phyloP scores from a whole-genome alignment of 2,113 vertebrate species.

The Arenaria interpres region DNA sequence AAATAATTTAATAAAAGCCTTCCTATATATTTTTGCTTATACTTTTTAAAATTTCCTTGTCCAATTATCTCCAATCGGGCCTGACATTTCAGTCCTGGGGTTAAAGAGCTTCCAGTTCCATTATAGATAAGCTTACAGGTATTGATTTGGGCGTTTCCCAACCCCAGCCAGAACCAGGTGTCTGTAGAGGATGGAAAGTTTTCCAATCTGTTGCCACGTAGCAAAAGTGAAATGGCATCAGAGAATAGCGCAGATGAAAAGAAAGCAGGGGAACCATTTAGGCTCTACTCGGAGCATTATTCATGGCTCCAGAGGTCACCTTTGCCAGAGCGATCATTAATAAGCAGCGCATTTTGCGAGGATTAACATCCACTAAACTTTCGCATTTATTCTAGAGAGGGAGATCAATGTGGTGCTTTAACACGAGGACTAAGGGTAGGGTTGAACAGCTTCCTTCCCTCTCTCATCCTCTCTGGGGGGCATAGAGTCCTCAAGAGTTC shows the following conservation, averaged over 20 bases:
- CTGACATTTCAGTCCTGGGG: slow-evolving; percentile 13
- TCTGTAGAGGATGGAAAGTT: background rate
- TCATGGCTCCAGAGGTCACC: background rate
- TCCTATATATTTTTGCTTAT: background rate
- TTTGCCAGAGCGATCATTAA: background rate
- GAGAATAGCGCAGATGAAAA: background rate
- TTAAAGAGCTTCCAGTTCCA: slow-evolving; percentile 57
- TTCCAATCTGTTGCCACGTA: background rate
- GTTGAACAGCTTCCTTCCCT: background rate
- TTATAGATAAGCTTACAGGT: slow-evolving; percentile 51
- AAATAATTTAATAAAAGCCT: background rate
- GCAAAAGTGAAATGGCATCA: background rate
- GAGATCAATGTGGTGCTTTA: background rate
- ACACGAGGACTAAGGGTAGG: background rate
- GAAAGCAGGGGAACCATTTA: background rate
- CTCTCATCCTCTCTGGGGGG: background rate
- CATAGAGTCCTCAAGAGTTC: background rate
- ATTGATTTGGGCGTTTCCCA: slow-evolving; percentile 36
- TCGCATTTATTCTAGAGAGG: background rate
- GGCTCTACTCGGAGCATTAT: background rate
- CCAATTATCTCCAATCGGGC: slow-evolving; percentile 1
- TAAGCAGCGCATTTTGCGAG: background rate
- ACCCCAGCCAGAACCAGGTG: background rate
- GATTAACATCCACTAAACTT: slow-evolving; percentile 32
- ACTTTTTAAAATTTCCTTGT: background rate